Evolutionary conservation across 2,797 vertebrate genomes (phyloP), one percentile per base, ranked within the genome.

Genomic region (Gymnoscopelus braueri): DNA sequence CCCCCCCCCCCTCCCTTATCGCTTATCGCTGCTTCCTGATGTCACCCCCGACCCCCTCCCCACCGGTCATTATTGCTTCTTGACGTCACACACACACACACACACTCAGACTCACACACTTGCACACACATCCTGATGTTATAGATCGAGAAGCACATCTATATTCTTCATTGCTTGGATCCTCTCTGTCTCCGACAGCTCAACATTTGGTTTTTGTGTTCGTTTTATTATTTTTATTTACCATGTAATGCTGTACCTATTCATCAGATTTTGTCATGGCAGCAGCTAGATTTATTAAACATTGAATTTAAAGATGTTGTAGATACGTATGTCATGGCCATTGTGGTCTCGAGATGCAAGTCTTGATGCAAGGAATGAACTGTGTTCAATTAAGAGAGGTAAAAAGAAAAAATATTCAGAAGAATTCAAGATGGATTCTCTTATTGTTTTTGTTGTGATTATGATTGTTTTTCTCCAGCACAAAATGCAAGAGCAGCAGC

Each of bases 91-190:
- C 29, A 32, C 32, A 32, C 32, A 32, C 32, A 32, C 32, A 32
- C 32, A 32, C 32, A 32, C 32, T 1, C 35, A 3, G 5, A 39
- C 35, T 7, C 35, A 39, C 32, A 19, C 19, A 44, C 39, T 9
- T 8, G 2, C 39, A 44, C 39, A 44, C 39, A 44, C 39, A 49
- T 59, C 4, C 59, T 8, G 6, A 35, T 32, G 12, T 26, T 26
- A 12, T 44, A 44, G 39, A 44, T 39, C 35, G 15, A 70, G 14
- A 58, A 44, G 44, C 13, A 56, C 24, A 69, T n/a, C 11, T 77
- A 77, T 63, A 35, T 58, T 52, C 64, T 23, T 69, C 32, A 55
- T 39, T 53, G 8, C 54, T 24, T 26, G 54, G 5, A 47, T 32
- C 26, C 24, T 71, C 39, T 23, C 48, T 60, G 29, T 19, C 8